These are phyloP conservation scores for Alces alces DNA, from an alignment of 2,113 vertebrate species.

Conservation along the genomic window DNA sequence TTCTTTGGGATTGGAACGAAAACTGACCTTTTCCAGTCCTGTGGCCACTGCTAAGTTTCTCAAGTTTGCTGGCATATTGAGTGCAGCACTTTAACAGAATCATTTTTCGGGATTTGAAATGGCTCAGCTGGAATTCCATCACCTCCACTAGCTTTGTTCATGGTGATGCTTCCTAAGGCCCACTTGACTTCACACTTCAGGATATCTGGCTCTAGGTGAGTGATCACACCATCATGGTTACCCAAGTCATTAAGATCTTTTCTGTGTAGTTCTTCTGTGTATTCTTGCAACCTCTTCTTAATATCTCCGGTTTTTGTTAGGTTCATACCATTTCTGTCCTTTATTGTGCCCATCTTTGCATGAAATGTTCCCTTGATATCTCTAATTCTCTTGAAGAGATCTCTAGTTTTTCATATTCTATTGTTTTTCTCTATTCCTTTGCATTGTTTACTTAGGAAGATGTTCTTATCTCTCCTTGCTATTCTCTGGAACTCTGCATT, in stretches of 20 bases:
- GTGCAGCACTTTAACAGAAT: neutral
- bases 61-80: neutral
- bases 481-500: neutral
- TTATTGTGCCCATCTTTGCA: neutral
- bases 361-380: neutral
- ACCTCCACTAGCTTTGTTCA: neutral
- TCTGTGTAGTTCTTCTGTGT: neutral
- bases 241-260: neutral
- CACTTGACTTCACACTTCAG: neutral
- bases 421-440: neutral
- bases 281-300: neutral
- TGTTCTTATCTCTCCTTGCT: neutral
- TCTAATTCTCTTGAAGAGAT: neutral
- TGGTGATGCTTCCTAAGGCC: neutral
- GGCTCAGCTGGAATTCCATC: neutral
- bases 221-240: neutral
- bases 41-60: neutral
- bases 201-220: neutral
- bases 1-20: neutral
- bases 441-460: neutral
- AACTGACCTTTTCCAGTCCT: neutral
- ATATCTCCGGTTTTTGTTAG: neutral
- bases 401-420: neutral
- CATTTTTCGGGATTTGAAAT: neutral
- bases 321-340: neutral